Conservation (phyloP, 1,140 invertebrate species). For the Papilio polytes region DNA sequence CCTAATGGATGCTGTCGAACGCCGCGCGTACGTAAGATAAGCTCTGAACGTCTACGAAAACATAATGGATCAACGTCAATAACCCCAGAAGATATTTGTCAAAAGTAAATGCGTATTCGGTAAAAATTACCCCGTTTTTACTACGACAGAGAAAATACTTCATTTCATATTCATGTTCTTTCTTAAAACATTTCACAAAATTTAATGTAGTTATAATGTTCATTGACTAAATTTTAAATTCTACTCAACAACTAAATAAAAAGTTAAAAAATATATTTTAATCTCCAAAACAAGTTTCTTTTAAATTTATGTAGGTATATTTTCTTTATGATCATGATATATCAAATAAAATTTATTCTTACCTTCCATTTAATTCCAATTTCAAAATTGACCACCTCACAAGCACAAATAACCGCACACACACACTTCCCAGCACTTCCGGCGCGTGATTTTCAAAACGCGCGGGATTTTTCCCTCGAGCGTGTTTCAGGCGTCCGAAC, state of each 20-base stretch:
- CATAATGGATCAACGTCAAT: slow-evolving; percentile 34
- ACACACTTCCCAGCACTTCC: background rate
- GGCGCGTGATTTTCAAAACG: background rate
- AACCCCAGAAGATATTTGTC: slow-evolving; percentile 34
- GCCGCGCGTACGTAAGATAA: slow-evolving; percentile 27
- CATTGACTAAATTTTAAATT: too few relatives aligned
- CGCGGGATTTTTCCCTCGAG: background rate
- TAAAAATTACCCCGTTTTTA: background rate
- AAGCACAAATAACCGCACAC: slow-evolving; percentile 4
- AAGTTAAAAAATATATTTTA: too few relatives aligned
- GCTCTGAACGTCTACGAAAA: slow-evolving; percentile 31
- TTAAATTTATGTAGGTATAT: background rate
- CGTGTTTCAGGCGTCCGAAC: slow-evolving; percentile 17
- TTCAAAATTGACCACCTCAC: background rate
- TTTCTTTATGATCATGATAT: background rate
- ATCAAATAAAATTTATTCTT: background rate
- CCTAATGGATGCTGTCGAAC: slow-evolving; percentile 36
- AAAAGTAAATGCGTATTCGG: slow-evolving; percentile 15
- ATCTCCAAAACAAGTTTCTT: too few relatives aligned
- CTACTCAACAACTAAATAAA: too few relatives aligned
- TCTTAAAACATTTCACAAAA: too few relatives aligned
- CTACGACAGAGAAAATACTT: background rate
- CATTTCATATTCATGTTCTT: background rate
- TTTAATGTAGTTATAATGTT: too few relatives aligned
- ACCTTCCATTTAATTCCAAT: slow-evolving; percentile 11